Evolutionary conservation across 2,113 vertebrate genomes (phyloP).

Genomic region (Plestiodon gilberti): DNA sequence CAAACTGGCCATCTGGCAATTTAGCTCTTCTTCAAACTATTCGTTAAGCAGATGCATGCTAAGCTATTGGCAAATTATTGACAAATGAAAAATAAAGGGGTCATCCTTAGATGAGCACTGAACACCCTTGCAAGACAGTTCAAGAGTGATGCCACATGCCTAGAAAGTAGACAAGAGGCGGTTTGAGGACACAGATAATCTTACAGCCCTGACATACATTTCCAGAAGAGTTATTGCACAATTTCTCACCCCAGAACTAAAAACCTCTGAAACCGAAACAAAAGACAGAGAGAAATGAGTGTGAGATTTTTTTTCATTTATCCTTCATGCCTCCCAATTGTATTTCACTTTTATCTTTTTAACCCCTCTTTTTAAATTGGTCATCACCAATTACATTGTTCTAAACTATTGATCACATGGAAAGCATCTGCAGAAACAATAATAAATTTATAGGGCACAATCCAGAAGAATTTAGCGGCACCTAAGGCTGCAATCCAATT

Average conservation of each 20-base stretch:
- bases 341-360: neutral
- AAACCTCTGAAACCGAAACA: slow-evolving; percentile 49
- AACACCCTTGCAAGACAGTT: slow-evolving; percentile 36
- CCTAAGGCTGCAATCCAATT: neutral
- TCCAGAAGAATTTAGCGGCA: neutral
- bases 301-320: slow-evolving; percentile 13
- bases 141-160: slow-evolving; percentile 31
- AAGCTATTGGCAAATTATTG: slow-evolving; percentile 56
- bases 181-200: neutral
- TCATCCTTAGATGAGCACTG: slow-evolving; percentile 2
- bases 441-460: slow-evolving; percentile 1
- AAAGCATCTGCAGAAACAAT: slow-evolving; percentile 6
- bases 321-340: slow-evolving; percentile 20
- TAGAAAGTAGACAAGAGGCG: slow-evolving; percentile 51
- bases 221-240: slow-evolving; percentile 37
- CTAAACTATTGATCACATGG: neutral
- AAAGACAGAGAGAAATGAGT: slow-evolving; percentile 39
- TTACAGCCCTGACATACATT: slow-evolving; percentile 35
- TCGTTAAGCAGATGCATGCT: slow-evolving; percentile 57
- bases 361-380: slow-evolving; percentile 14
- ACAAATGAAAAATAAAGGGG: slow-evolving; percentile 43
- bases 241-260: slow-evolving; percentile 27
- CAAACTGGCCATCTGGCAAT: slow-evolving; percentile 52
- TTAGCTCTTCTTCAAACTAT: slow-evolving; percentile 54
- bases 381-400: neutral